Percentiles rank a stretch among this genome's conserved stretches.
These are phyloP conservation scores for Streptopelia turtur DNA, from an alignment of 2,797 vertebrate genomes.

Conservation along the genomic window DNA sequence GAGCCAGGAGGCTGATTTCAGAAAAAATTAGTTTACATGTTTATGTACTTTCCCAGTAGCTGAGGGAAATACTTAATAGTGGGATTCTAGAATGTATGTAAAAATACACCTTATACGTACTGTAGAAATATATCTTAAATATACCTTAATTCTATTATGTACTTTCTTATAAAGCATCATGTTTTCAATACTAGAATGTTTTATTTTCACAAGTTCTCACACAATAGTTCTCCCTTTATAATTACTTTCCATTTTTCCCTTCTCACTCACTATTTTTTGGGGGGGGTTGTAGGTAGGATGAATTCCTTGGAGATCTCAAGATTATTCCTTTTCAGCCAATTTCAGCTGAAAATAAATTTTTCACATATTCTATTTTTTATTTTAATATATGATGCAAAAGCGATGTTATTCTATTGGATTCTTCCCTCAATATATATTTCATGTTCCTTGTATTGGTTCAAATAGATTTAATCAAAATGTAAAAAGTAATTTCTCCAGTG, in stretches of 20 bases:
- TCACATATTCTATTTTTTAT: background rate
- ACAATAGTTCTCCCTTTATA: background rate
- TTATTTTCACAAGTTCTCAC: background rate
- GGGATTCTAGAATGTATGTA: background rate
- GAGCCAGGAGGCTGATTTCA: background rate
- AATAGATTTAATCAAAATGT: constrained; percentile 47
- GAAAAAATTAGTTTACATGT: background rate
- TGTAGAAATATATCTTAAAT: background rate
- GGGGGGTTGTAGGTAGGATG: background rate
- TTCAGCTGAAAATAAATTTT: background rate
- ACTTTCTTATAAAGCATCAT: background rate
- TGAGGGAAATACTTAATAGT: background rate
- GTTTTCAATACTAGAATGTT: background rate
- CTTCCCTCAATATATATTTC: background rate
- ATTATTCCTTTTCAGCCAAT: background rate
- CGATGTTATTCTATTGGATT: constrained; percentile 8
- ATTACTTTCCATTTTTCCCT: background rate
- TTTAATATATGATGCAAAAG: constrained; percentile 25
- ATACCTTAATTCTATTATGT: background rate
- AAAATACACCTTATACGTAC: background rate
- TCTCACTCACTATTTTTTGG: background rate
- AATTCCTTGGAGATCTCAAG: background rate
- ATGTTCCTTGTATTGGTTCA: constrained; percentile 29
- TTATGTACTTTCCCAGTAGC: background rate
- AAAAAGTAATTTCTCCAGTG: constrained; percentile 55